Evolutionary conservation across 2,113 vertebrate genomes (phyloP), one percentile per base, ranked within the genome.

Genomic region (Hassar affinis): DNA sequence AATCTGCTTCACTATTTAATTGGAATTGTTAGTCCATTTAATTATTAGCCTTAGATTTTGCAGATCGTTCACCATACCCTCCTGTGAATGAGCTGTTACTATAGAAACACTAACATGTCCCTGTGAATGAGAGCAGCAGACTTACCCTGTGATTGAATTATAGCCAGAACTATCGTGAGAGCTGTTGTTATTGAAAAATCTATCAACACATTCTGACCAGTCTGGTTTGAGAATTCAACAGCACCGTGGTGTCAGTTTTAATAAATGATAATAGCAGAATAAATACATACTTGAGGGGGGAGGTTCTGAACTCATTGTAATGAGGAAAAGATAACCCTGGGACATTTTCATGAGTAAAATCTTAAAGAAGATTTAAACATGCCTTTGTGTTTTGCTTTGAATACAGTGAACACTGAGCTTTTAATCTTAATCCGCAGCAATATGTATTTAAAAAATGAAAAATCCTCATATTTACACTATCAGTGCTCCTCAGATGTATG

Each of bases 401-500:
- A 27, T 42, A 52, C 52, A 38, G 33, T 51, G 56, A 61, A 9
- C 20, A 62, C 56, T 62, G 74, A 56, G 71, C 54, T 45, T 51
- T 33, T 71, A 89, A 85, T 87, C 11, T 11, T 9, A 85, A 79
- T 86, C 54, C 42, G 45, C 6, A 49, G 35, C 86, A 90, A 91
- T 87, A 88, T 89, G 88, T 91, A 84, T 86, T 85, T 74, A 75
- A 14, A 61, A 85, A 83, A 82, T 88, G 86, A 90, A 88, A 80
- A 88, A 71, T 83, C 85, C 76, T 89, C 59, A 78, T 89, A 89
- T 93, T 90, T 90, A 89, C 86, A 78, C 88, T 87, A 87, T 90
- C 87, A 86, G 87, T 85, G 84, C 87, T 89, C 89, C 89, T 89
- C 81, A 88, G 91, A 89, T 89, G 88, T 80, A 91, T 92, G 89